phyloP scores from a whole-genome alignment of 2,888 invertebrate species.

The Choreutis nemorana region DNA sequence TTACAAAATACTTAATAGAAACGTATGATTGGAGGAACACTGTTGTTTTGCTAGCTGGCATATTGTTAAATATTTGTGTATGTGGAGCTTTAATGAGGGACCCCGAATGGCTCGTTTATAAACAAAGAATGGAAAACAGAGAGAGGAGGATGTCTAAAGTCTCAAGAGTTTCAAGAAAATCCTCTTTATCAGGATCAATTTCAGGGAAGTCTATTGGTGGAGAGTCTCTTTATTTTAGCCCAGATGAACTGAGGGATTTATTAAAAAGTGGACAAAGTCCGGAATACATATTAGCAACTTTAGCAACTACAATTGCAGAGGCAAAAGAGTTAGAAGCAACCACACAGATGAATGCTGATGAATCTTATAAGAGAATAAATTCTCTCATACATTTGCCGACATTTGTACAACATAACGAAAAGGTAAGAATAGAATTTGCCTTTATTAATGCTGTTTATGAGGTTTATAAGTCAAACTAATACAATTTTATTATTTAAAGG shows the following conservation, averaged over 20 bases:
- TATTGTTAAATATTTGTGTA: slow-evolving; percentile 84
- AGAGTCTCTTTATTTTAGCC: slow-evolving; percentile 60
- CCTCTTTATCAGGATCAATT: slow-evolving; percentile 58
- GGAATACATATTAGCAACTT: slow-evolving; percentile 69
- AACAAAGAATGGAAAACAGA: slow-evolving; percentile 63
- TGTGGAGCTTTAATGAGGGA: slow-evolving; percentile 88
- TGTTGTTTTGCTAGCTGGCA: slow-evolving; percentile 78
- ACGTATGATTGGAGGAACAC: slow-evolving; percentile 85
- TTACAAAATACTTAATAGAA: slow-evolving; percentile 77
- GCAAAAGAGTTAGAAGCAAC: slow-evolving; percentile 49
- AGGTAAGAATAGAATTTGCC: slow-evolving; percentile 40
- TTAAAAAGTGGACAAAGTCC: slow-evolving; percentile 74
- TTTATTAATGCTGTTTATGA: neutral
- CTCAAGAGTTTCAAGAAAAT: slow-evolving; percentile 36
- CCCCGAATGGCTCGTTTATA: slow-evolving; percentile 79
- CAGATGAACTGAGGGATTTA: slow-evolving; percentile 71
- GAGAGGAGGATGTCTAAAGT: too few species aligned
- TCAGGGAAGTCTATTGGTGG: slow-evolving; percentile 55
- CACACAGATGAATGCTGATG: slow-evolving; percentile 51
- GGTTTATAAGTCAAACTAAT: too few species aligned
- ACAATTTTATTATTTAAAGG: slow-evolving; percentile 44
- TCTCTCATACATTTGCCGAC: slow-evolving; percentile 82
- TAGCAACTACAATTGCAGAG: slow-evolving; percentile 64
- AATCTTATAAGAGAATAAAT: slow-evolving; percentile 45
- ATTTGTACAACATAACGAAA: slow-evolving; percentile 75